A percentile compares a stretch with the other conserved stretches of the same genome.
Conservation (phyloP, 2,797 vertebrate species). For the Acanthurus leucopareius region DNA sequence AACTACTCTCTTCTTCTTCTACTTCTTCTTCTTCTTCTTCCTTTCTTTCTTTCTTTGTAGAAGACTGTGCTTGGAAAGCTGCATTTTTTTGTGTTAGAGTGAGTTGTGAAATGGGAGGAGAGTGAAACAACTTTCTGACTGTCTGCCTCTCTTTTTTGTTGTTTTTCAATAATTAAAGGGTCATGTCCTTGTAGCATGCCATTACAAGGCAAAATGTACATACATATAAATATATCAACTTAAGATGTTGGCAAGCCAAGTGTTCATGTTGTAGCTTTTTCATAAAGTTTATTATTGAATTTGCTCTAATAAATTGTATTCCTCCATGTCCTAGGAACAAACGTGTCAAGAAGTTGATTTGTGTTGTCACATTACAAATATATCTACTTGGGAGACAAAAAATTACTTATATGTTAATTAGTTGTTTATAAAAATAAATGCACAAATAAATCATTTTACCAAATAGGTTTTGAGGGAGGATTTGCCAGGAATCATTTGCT, state of each 20-base stretch:
- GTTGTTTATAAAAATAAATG: background rate
- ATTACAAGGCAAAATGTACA: slow-evolving; percentile 85
- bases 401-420: too few relatives aligned
- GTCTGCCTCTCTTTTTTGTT: slow-evolving; percentile 30
- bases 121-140: slow-evolving; percentile 48
- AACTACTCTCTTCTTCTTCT: slow-evolving; percentile 40
- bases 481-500: too few relatives aligned
- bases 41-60: slow-evolving; percentile 48
- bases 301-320: slow-evolving; percentile 86
- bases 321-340: slow-evolving; percentile 76
- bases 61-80: slow-evolving; percentile 51
- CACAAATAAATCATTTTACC: background rate
- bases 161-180: slow-evolving; percentile 69
- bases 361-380: background rate
- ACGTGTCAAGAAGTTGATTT: slow-evolving; percentile 7
- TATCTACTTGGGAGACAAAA: background rate
- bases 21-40: too few relatives aligned
- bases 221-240: slow-evolving; percentile 86
- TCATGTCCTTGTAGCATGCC: slow-evolving; percentile 85
- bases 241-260: slow-evolving; percentile 79
- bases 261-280: slow-evolving; percentile 83
- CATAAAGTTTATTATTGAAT: slow-evolving; percentile 85
- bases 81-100: slow-evolving; percentile 55
- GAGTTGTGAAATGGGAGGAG: slow-evolving; percentile 51
- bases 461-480: too few relatives aligned